Evolutionary conservation across 1,140 invertebrate species (phyloP).

Genomic region (Aphaenogaster floridana): DNA sequence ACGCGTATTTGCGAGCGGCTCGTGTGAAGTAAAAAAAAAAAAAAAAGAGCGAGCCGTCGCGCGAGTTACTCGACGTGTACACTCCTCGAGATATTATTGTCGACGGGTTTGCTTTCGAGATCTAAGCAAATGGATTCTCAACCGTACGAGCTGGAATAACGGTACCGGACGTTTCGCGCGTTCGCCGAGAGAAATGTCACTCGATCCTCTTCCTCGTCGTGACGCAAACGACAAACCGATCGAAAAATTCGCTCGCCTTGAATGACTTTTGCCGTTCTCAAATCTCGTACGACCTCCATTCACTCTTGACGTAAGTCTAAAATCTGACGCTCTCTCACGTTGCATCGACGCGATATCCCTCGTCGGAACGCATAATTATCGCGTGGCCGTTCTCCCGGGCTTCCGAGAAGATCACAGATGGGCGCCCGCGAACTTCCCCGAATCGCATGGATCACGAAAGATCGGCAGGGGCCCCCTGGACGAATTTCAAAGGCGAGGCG

Average conservation of each 20-base stretch:
- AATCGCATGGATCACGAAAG: slow-evolving; percentile 31
- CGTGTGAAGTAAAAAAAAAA: neutral
- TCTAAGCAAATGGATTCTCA: slow-evolving; percentile 61
- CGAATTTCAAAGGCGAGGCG: slow-evolving; percentile 35
- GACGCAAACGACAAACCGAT: neutral
- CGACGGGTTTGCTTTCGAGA: slow-evolving; percentile 60
- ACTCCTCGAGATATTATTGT: slow-evolving; percentile 37
- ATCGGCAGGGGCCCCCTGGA: neutral
- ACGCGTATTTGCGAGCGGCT: neutral
- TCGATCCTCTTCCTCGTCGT: slow-evolving; percentile 12
- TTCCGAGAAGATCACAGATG: slow-evolving; percentile 34
- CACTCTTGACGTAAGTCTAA: slow-evolving; percentile 3
- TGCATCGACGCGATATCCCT: slow-evolving; percentile 2
- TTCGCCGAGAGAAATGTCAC: slow-evolving; percentile 42
- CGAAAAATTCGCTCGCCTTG: neutral
- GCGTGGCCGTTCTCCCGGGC: neutral
- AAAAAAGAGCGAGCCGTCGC: neutral
- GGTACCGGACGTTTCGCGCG: slow-evolving; percentile 64
- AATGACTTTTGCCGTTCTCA: slow-evolving; percentile 16
- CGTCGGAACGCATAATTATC: slow-evolving; percentile 44
- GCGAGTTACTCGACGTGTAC: slow-evolving; percentile 20
- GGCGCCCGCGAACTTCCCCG: slow-evolving; percentile 1
- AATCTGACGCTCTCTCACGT: slow-evolving; percentile 11
- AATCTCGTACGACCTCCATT: neutral
- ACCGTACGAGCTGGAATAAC: slow-evolving; percentile 49